Base-by-base conservation (phyloP, 2,888 invertebrate species). In the Tenthredo distinguenda region DNA sequence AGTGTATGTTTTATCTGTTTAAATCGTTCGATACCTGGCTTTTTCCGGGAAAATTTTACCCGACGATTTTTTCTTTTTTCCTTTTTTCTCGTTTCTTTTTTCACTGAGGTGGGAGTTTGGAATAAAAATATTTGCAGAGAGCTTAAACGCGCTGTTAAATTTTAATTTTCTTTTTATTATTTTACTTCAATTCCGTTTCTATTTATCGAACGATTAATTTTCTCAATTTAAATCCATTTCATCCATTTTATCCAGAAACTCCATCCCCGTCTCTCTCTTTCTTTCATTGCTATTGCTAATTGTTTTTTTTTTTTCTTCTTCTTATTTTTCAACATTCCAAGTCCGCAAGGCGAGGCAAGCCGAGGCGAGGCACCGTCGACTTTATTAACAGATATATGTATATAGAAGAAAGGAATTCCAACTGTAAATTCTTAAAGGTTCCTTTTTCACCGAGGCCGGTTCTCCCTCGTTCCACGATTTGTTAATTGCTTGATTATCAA, bases 401-500 rank as follows among this genome's bases (percentile, higher is more conserved):
- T 62, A 62, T 26, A 26, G 81, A 88, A 89, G 88, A 89, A 89
- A 87, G 85, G 65, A 86, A 88, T 89, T 88, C 88, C 90, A 26
- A 85, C 72, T 79, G 84, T 85, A 84, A 84, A 89, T 88, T 89
- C 88, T 84, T 86, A 77, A 86, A 84, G 65, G 37, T 74, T 86
- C 86, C 84, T 84, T 87, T 87, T 86, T 88, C 85, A 65, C 62
- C 37, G 26, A 72, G 68, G 37, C 65, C 21, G 18, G 26, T 7
- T 72, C 81, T 79, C 47, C 65, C 84, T 79, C 50, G 0, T 65
- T 50, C 85, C 86, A 37, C 58, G 83, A 43, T 50, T 34, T 68
- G 47, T 87, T 89, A 90, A 90, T 90, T 88, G 86, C 86, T 86
- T 87, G 88, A 88, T 87, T 87, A 90, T 89, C 87, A 87, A 89